Evolutionary conservation across 2,888 invertebrate species (phyloP), one percentile per base, ranked within the genome.

Genomic region (Bhutanitis thaidina): DNA sequence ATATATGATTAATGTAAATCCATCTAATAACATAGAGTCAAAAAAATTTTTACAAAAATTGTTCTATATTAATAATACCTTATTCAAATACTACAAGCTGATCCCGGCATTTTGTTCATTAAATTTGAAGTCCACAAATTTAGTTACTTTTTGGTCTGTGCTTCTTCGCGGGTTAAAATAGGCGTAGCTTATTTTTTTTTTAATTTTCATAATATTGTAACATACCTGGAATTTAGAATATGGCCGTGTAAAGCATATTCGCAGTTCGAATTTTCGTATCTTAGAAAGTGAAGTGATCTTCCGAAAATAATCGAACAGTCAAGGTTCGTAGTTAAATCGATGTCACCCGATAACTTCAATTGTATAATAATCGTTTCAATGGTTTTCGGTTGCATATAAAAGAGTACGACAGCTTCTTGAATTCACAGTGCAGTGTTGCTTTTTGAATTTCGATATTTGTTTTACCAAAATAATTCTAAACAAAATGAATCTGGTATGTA

Each of bases 401-500:
- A 79, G 68, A 62, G 56, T 58, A 45, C 50, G 55, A 52, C 40
- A 55, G 57, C 45, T 46, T 49, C 50, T 53, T 55, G 56, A 55
- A 45, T 57, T 57, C 59, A 77, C 82, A 84, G 78, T 83, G 55
- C 56, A 52, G 53, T 52, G 64, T 55, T 49, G 55, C 60, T 49
- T 55, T 52, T 57, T 46, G 60, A 57, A 55, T 35, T 47, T 54
- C 40, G 52, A 49, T 53, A 55, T 38, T 27, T 20, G 20, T 8
- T 27, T 4, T 27, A 27, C 47, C 50, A 54, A 30, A 32, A 43
- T 35, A 35, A 16, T 3, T 57, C 13, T 12, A 7, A 2, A 32
- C 20, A 69, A 61, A 49, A 81, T 81, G 82, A 74, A 77, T 53
- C 61, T 74, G 69, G 81, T 80, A 62, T 65, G 78, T 61, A 48